Evolutionary conservation across 2,797 vertebrate genomes (phyloP).

Genomic region (Babyrousa celebensis): DNA sequence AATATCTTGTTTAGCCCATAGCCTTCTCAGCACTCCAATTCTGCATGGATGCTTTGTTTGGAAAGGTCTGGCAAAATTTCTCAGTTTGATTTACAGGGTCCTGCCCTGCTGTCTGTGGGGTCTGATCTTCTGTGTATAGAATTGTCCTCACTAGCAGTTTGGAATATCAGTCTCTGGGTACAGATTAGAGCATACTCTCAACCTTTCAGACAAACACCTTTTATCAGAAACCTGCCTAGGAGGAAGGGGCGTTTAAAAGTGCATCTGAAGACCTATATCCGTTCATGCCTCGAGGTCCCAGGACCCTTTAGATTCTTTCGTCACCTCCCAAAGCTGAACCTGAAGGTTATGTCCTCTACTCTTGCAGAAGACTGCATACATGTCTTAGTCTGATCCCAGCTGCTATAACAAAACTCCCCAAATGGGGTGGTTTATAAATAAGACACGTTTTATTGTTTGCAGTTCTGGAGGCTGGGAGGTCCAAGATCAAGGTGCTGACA

Average conservation of each 20-base stretch:
- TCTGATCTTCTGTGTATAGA: not conserved
- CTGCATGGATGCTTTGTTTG: not conserved
- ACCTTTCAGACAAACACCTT: slow-evolving; percentile 31
- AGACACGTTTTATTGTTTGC: not conserved
- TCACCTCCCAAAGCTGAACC: not conserved
- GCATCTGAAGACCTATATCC: not conserved
- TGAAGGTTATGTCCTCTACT: not conserved
- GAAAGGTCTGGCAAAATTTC: not conserved
- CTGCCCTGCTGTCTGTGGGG: not conserved
- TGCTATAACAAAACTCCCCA: not conserved
- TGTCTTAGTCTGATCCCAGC: not conserved
- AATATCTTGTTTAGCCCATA: not conserved
- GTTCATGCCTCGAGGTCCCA: not conserved
- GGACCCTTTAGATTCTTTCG: not conserved
- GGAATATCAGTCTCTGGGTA: not conserved
- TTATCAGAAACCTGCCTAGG: not conserved
- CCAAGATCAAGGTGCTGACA: not conserved
- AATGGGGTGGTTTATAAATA: not conserved
- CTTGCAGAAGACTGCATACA: not conserved
- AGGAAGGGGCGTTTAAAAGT: not conserved
- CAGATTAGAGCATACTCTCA: not conserved
- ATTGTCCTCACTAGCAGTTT: not conserved
- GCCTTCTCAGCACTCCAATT: not conserved
- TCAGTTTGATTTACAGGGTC: not conserved
- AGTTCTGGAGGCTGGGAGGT: not conserved